Percentiles rank a stretch among this genome's conserved stretches.
Evolutionary conservation across 2,888 invertebrate genomes (phyloP).

Genomic region (Aleiodes testaceus): DNA sequence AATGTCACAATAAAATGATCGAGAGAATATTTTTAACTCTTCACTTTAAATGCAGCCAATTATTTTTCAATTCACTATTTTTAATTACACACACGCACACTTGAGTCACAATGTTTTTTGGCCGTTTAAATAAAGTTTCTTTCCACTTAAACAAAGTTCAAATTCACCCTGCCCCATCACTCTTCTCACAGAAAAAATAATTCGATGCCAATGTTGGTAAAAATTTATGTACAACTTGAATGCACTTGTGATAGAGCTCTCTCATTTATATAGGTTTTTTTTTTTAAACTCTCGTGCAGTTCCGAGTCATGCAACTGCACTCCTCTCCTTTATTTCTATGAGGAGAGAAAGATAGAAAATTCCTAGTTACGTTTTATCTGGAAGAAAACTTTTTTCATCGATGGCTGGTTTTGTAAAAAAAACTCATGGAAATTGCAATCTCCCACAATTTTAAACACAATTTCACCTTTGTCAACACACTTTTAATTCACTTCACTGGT

Average conservation of each 20-base stretch:
- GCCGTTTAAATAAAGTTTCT: not conserved
- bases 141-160: slow-evolving; percentile 16
- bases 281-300: slow-evolving; percentile 37
- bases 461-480: not conserved
- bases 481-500: not conserved
- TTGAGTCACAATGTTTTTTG: not conserved
- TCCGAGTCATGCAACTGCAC: slow-evolving; percentile 35
- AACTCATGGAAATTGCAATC: slow-evolving; percentile 23
- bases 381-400: slow-evolving; percentile 28
- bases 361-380: slow-evolving; percentile 26
- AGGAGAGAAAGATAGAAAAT: slow-evolving; percentile 25
- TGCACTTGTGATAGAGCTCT: slow-evolving; percentile 17
- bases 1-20: slow-evolving; percentile 33
- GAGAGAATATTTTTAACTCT: not conserved
- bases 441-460: slow-evolving; percentile 14
- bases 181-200: not conserved
- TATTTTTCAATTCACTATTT: not conserved
- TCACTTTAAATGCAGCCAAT: not conserved
- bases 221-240: slow-evolving; percentile 15
- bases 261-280: slow-evolving; percentile 15
- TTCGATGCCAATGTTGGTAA: slow-evolving; percentile 21
- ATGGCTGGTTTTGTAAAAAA: slow-evolving; percentile 12
- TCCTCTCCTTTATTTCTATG: slow-evolving; percentile 22
- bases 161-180: not conserved
- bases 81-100: not conserved